A percentile compares a stretch with the other conserved stretches of the same genome.
phyloP scores from a whole-genome alignment of 1,140 invertebrate genomes.

The Heliconius hermathena region DNA sequence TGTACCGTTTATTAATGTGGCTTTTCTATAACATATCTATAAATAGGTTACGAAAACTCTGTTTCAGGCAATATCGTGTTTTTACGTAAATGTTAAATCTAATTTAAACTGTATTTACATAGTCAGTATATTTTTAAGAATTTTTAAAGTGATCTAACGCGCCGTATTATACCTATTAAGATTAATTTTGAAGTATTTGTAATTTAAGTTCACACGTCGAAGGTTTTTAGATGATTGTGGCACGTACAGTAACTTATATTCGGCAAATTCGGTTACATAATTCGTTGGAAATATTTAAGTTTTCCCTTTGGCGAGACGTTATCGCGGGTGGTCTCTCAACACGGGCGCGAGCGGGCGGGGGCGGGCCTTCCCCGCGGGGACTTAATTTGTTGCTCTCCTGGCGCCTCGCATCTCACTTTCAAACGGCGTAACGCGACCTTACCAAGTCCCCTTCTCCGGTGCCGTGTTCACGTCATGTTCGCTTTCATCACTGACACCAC shows the following conservation, averaged over 20 bases:
- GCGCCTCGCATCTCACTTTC: slow-evolving; percentile 80
- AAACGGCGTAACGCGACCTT: slow-evolving; percentile 78
- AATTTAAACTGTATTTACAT: too few species aligned
- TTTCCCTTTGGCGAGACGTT: slow-evolving; percentile 75
- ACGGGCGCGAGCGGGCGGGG: slow-evolving; percentile 55
- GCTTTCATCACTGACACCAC: slow-evolving; percentile 47
- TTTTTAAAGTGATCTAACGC: too few species aligned
- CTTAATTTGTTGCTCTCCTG: slow-evolving; percentile 81
- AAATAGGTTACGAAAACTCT: not conserved
- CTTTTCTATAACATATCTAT: slow-evolving; percentile 41
- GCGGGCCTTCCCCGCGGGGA: slow-evolving; percentile 69
- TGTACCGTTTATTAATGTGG: slow-evolving; percentile 68
- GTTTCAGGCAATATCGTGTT: not conserved
- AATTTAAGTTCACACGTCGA: slow-evolving; percentile 64
- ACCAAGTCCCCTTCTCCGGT: slow-evolving; percentile 58
- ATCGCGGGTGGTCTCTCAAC: slow-evolving; percentile 72
- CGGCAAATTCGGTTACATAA: slow-evolving; percentile 73
- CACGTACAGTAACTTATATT: slow-evolving; percentile 69
- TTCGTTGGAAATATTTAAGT: slow-evolving; percentile 76
- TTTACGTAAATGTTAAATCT: too few species aligned
- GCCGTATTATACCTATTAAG: too few species aligned
- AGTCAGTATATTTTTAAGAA: too few species aligned
- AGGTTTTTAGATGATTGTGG: slow-evolving; percentile 57
- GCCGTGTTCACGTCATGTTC: slow-evolving; percentile 59
- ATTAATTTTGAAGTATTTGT: not conserved